Percentiles rank a stretch among this genome's conserved stretches.
Evolutionary conservation across 1,140 invertebrate species (phyloP).

Genomic region (Lucilia cuprina): DNA sequence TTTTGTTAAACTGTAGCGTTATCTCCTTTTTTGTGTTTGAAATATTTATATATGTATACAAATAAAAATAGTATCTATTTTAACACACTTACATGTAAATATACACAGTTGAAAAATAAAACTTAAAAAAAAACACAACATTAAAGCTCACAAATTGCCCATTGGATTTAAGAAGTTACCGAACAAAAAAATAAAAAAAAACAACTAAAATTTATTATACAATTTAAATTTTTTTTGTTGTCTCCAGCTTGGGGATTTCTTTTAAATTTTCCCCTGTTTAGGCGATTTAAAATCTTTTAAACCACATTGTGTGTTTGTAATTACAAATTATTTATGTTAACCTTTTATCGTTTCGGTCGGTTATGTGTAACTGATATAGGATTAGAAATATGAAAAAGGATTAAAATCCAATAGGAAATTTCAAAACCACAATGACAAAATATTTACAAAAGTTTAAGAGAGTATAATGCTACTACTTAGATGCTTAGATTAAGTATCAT

Average conservation of each 20-base stretch:
- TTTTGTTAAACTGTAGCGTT: neutral
- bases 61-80: too few species aligned
- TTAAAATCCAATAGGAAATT: neutral
- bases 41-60: too few species aligned
- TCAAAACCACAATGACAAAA: neutral
- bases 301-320: neutral
- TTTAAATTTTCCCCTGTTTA: neutral
- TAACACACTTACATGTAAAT: neutral
- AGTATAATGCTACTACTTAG: too few species aligned
- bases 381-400: neutral
- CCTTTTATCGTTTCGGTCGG: neutral
- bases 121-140: neutral
- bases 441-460: too few species aligned
- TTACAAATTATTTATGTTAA: neutral
- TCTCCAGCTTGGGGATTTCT: neutral
- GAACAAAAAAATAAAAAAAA: too few species aligned
- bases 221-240: neutral
- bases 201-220: neutral
- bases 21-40: neutral
- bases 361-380: neutral
- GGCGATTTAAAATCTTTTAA: neutral
- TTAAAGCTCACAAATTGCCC: neutral
- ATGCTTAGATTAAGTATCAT: too few species aligned
- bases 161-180: neutral
- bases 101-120: neutral